Base-by-base conservation (phyloP, 1,140 invertebrate species). In the Zaprionus lachaisei region DNA sequence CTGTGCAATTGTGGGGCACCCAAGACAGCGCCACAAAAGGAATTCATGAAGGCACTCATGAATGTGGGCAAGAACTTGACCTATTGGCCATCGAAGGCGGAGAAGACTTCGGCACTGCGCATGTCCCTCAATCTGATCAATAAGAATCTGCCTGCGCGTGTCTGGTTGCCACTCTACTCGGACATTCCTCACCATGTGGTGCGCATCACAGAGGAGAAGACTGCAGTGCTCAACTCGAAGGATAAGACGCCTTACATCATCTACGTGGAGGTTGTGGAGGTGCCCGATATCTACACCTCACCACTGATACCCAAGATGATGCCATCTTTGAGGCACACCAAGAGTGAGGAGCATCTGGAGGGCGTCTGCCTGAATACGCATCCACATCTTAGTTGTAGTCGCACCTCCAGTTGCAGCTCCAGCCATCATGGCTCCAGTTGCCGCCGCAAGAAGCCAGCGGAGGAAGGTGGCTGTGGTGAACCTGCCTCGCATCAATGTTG, bases 231-330 rank as follows among this genome's bases (percentile, higher is more conserved):
- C 60, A 99, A 99, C 93, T 99, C 98, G 58, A 99, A 99, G 94
- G 99, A 99, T 93, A 99, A 99, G 96, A 98, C 99, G 51, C 99
- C 99, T 0, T 99, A 99, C 93, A 97, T 99, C 90, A 97, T 99
- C 82, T 99, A 99, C 93, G 97, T 99, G 34, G 99, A 99, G 94
- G 97, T 99, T 5, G 94, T 99, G 15, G 97, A 98, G 93, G 98
- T 99, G 37, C 96, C 97, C 26, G 97, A 99, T 90, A 95, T 98
- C 51, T 95, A 97, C 75, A 96, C 95, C 14, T 96, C 96, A 15
- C 95, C 96, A 15, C 94, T 99, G 57, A 97, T 97, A 73, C 94
- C 95, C 47, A 96, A 98, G 94, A 95, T 97, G 92, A 95, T 96
- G 93, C 96, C 95, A 83, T 95, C 95, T 11, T 93, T 98, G 73